A percentile compares a stretch with the other conserved stretches of the same genome.
Evolutionary conservation across 2,113 vertebrate species (phyloP).

Genomic region (Amia ocellicauda): DNA sequence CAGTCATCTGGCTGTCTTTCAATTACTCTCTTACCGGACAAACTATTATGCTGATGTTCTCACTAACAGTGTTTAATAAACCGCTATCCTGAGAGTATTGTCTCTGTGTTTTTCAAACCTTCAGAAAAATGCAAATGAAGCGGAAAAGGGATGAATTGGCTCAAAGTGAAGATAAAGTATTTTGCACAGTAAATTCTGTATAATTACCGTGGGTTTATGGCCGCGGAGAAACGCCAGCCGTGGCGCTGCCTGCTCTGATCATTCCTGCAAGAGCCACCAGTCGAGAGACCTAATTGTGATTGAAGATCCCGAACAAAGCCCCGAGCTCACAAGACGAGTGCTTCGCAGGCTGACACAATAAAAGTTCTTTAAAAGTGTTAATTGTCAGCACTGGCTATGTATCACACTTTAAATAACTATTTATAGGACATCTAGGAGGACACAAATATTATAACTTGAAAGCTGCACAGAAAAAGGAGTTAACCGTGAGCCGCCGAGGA

Average conservation of each 20-base stretch:
- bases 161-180: background rate
- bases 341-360: background rate
- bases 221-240: slow-evolving; percentile 8
- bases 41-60: background rate
- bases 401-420: background rate
- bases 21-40: background rate
- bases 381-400: background rate
- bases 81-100: background rate
- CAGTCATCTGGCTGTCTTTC: slow-evolving; percentile 1
- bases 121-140: background rate
- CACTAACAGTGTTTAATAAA: slow-evolving; percentile 7
- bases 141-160: background rate
- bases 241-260: background rate
- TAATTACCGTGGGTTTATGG: background rate
- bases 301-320: background rate
- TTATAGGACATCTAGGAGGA: no score
- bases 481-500: no score
- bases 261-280: slow-evolving; percentile 3
- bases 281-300: background rate
- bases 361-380: background rate
- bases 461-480: no score
- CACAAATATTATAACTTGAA: no score
- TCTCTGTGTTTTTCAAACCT: background rate
- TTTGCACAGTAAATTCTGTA: background rate
- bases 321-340: background rate